Base-by-base conservation (phyloP, 2,797 vertebrate species). In the Halcyon badia region DNA sequence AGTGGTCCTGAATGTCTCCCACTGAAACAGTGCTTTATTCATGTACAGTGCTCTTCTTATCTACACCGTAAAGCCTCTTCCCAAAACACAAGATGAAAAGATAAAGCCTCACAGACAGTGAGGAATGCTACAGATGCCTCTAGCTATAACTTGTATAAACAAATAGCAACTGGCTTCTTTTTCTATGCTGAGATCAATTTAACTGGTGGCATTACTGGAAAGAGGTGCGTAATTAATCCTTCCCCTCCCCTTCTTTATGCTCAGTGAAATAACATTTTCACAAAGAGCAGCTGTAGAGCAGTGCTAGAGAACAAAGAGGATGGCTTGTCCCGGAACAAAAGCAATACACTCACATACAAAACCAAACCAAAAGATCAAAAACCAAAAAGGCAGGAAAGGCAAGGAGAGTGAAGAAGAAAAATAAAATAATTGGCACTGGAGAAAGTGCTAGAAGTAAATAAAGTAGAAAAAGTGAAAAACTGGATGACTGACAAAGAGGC, bases 281-380 rank as follows among this genome's bases (percentile, higher is more conserved):
- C 90, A 83, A 83, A 87, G 89, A 96, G 80, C 78, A 92, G 89
- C 65, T 92, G 86, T 72, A 93, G 61, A 96, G 83, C 61, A 96
- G 64, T 83, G 73, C 94, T 96, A 90, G 73, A 96, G 46, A 97
- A 97, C 76, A 97, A 60, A 97, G 80, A 97, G 52, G 83, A 96
- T 97, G 97, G 95, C 87, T 97, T 97, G 95, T 97, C 94, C 97
- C 96, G 89, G 83, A 97, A 98, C 96, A 97, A 97, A 97, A 72
- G 90, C 87, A 90, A 97, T 70, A 96, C 64, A 95, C 87, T 93
- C 80, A 96, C 82, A 96, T 72, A 97, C 75, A 96, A 97, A 94
- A 96, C 54, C 64, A 81, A 97, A 94, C 24, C 37, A 37, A 70
- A 93, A 87, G 42, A 85, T 76, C 61, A 97, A 71, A 97, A 83